phyloP scores from a whole-genome alignment of 1,140 invertebrate genomes.

The Tetramorium alpestre region DNA sequence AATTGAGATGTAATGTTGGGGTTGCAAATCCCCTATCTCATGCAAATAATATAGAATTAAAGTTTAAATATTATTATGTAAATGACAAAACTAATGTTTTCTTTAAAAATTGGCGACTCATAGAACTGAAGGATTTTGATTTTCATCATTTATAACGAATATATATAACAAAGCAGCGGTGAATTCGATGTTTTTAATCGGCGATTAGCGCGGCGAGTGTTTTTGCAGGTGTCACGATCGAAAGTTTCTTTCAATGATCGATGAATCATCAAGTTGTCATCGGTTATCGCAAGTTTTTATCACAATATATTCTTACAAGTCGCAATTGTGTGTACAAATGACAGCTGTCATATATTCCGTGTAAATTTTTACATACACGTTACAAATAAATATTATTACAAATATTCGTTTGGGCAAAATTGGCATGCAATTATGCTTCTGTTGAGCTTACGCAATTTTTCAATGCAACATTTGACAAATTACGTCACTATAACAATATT shows the following conservation, averaged over 20 bases:
- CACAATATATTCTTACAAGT: neutral
- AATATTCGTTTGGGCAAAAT: neutral
- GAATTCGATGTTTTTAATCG: neutral
- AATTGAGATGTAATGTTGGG: no score
- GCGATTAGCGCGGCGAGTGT: neutral
- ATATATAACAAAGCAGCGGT: neutral
- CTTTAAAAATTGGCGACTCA: neutral
- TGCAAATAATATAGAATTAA: no score
- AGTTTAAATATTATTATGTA: neutral
- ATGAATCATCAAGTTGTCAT: neutral
- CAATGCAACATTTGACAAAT: neutral
- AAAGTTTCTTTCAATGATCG: neutral
- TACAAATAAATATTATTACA: neutral
- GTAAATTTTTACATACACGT: neutral
- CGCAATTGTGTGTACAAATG: neutral
- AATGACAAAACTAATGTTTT: constrained; percentile 1
- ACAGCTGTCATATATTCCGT: neutral
- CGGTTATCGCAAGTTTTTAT: neutral
- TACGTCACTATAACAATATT: neutral
- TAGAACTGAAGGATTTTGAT: neutral
- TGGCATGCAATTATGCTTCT: neutral
- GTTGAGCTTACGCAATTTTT: neutral
- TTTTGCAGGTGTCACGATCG: neutral
- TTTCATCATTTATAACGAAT: neutral
- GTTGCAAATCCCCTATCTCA: no score